Evolutionary conservation across 2,113 vertebrate genomes (phyloP).

Genomic region (Clarias magur): DNA sequence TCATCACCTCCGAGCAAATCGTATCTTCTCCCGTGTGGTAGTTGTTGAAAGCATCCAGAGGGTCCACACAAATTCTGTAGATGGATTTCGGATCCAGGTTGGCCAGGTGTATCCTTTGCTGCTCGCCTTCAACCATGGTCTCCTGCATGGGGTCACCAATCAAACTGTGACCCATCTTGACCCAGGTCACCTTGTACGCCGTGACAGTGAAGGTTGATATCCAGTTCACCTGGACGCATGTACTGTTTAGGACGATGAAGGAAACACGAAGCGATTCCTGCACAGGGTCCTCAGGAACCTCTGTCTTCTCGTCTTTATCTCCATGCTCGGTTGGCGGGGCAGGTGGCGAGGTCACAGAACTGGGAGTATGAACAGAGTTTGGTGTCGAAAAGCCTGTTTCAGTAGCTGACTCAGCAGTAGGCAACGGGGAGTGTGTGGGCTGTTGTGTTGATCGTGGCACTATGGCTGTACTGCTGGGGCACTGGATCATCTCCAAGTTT

Average conservation of each 20-base stretch:
- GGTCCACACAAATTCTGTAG: conserved; percentile 88
- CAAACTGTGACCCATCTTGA: conserved; percentile 88
- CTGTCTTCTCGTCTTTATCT: conserved; percentile 63
- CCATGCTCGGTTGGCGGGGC: conserved; percentile 47
- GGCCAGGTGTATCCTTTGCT: conserved; percentile 78
- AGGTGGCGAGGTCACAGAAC: conserved; percentile 28
- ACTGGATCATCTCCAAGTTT: conserved; percentile 85
- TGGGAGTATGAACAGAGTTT: conserved; percentile 36
- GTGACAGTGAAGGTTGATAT: conserved; percentile 80
- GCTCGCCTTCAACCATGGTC: conserved; percentile 82
- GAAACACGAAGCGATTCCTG: conserved; percentile 80
- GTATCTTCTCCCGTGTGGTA: conserved; percentile 82
- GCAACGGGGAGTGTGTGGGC: conserved; percentile 59
- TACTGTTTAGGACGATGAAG: conserved; percentile 83
- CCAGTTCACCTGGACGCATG: conserved; percentile 88
- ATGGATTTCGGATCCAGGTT: conserved; percentile 85
- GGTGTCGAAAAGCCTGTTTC: conserved; percentile 40
- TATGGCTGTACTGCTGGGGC: conserved; percentile 75
- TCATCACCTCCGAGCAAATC: conserved; percentile 85
- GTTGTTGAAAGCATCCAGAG: conserved; percentile 84
- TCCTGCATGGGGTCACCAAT: conserved; percentile 85
- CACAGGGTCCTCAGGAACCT: conserved; percentile 67
- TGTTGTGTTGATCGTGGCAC: conserved; percentile 66
- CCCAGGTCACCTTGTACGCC: conserved; percentile 89
- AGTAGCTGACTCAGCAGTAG: conserved; percentile 34